Evolutionary conservation across 2,888 invertebrate species (phyloP), one percentile per base, ranked within the genome.

Genomic region (Cryptus armator): DNA sequence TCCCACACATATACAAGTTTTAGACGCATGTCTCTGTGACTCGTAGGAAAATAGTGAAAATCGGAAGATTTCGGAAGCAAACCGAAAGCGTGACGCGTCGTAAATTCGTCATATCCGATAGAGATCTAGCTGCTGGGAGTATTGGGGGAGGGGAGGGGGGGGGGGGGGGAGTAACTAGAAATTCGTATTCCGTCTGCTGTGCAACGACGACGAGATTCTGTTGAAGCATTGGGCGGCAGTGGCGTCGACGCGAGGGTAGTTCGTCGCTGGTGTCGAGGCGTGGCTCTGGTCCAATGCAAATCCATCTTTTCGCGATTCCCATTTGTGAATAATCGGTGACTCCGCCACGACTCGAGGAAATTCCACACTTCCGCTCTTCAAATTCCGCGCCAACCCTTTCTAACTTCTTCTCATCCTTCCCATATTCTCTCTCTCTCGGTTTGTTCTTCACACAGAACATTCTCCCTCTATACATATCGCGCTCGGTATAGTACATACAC

Each of bases 101-200:
- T 85, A 86, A 86, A 86, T 86, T 85, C 74, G 68, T 70, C 77
- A 74, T 78, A 78, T 75, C 70, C 43, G 76, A 81, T 76, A 51
- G 72, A 62, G 72, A 80, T 75, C 79, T 66, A 53, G 51, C 46
- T 37, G 56, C 37, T 37, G 9, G 37, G 37, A 37, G 37, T 37
- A 37, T 37, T 5, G 37, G 1, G 9, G 37, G 37, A 37, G 37
- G 37, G 7, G 2, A 37, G 2, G 2, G 37, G 2, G 37, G 3
- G 24, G 44, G 44, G 82, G 70, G 24, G 44, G 44, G 82, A 64
- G 70, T 85, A 75, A 75, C 64, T 71, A 66, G 67, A 78, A 85
- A 85, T 85, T 86, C 83, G 74, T 83, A 85, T 85, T 86, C 86
- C 81, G 70, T 64, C 75, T 83, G 62, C 66, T 76, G 78, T 53